A percentile compares a stretch with the other conserved stretches of the same genome.
These are phyloP conservation scores for Gymnarchus niloticus DNA, from an alignment of 2,113 vertebrate genomes.

Conservation along the genomic window DNA sequence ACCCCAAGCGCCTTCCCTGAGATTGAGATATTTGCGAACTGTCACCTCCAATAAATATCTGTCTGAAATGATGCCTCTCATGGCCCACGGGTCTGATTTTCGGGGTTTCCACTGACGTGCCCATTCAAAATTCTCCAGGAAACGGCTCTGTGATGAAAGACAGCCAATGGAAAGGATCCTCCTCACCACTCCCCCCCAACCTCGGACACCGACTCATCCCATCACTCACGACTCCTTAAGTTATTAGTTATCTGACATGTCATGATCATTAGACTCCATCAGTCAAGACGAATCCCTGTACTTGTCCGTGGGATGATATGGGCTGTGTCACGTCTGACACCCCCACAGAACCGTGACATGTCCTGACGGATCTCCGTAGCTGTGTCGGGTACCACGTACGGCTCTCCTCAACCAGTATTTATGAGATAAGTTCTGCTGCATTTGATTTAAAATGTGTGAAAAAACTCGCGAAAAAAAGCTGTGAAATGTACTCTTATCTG, in stretches of 20 bases:
- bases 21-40: conserved; percentile 99
- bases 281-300: conserved; percentile 57
- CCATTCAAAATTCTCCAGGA: conserved; percentile 44
- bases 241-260: conserved; percentile 57
- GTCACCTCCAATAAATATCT: conserved; percentile 97
- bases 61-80: conserved; percentile 70
- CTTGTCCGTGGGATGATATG: conserved; percentile 54
- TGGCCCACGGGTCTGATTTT: conserved; percentile 49
- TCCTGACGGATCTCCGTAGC: conserved; percentile 46
- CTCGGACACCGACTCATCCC: conserved; percentile 40
- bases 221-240: conserved; percentile 55
- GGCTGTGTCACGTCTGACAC: conserved; percentile 59
- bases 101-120: conserved; percentile 40
- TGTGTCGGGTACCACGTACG: conserved; percentile 57
- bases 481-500: conserved; percentile 39
- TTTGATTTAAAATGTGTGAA: conserved; percentile 35
- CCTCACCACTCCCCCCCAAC: conserved; percentile 24
- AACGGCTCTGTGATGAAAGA: conserved; percentile 39
- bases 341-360: conserved; percentile 44
- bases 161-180: conserved; percentile 36
- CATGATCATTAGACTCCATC: conserved; percentile 67
- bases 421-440: conserved; percentile 40
- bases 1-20: conserved; percentile 75
- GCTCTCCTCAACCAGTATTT: conserved; percentile 41
- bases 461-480: conserved; percentile 19